phyloP scores from a whole-genome alignment of 2,888 invertebrate genomes.

The Philaethria dido region DNA sequence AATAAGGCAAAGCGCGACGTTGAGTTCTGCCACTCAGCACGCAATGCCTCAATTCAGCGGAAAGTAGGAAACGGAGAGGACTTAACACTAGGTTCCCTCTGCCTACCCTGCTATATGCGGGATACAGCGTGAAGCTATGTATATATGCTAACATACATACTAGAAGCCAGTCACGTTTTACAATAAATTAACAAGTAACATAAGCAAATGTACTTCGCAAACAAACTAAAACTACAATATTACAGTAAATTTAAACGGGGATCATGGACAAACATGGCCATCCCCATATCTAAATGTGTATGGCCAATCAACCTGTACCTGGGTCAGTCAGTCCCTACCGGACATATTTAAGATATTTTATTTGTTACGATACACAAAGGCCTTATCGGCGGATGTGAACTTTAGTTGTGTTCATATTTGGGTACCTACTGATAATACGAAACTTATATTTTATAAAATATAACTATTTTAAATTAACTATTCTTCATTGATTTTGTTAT shows the following conservation, averaged over 20 bases:
- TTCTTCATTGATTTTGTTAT: too few relatives aligned
- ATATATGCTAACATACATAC: too few relatives aligned
- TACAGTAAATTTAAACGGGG: neutral
- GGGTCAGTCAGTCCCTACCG: slow-evolving; percentile 59
- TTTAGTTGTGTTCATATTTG: slow-evolving; percentile 42
- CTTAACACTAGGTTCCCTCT: too few relatives aligned
- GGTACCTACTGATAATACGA: slow-evolving; percentile 8
- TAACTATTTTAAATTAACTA: too few relatives aligned
- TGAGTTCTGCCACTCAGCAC: too few relatives aligned
- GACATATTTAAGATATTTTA: slow-evolving; percentile 82
- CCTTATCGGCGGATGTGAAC: slow-evolving; percentile 76
- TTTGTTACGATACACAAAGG: slow-evolving; percentile 81
- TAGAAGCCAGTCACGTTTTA: neutral
- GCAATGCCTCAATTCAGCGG: too few relatives aligned
- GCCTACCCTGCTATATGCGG: too few relatives aligned
- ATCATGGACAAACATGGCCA: slow-evolving; percentile 12
- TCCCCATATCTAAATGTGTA: slow-evolving; percentile 40
- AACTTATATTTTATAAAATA: too few relatives aligned
- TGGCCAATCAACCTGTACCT: slow-evolving; percentile 38
- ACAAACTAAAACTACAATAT: neutral
- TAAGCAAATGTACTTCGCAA: neutral
- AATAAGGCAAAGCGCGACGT: too few relatives aligned
- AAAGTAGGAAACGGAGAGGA: too few relatives aligned
- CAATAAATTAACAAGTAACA: neutral
- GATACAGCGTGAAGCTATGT: too few relatives aligned